A percentile compares a stretch with the other conserved stretches of the same genome.
These are phyloP conservation scores for Sebastes wilsoni DNA, from an alignment of 2,797 vertebrate genomes.

Conservation along the genomic window DNA sequence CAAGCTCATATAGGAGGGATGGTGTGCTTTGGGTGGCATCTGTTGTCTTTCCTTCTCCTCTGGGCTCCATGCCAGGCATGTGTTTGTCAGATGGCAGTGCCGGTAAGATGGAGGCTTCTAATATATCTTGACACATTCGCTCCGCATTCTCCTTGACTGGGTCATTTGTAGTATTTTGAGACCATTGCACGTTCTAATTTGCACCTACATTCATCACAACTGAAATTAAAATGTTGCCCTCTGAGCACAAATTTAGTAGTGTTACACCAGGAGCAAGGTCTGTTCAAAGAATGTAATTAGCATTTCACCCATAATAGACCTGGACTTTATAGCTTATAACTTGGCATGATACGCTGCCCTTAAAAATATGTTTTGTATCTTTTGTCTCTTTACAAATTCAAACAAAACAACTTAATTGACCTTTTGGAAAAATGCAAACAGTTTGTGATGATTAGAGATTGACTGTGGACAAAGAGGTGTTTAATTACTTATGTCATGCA, in stretches of 20 bases:
- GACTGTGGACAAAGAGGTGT: not conserved
- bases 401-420: not conserved
- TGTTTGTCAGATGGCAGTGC: constrained; percentile 76
- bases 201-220: constrained; percentile 45
- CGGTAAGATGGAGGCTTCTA: constrained; percentile 71
- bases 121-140: constrained; percentile 62
- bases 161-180: constrained; percentile 67
- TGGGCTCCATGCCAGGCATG: constrained; percentile 73
- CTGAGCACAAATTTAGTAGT: not conserved
- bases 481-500: not conserved
- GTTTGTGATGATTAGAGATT: not conserved
- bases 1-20: constrained; percentile 50
- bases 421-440: not conserved
- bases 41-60: constrained; percentile 73
- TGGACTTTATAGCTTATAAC: not conserved
- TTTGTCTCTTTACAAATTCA: not conserved
- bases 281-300: constrained; percentile 17
- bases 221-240: constrained; percentile 37
- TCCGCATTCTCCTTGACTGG: constrained; percentile 61
- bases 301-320: not conserved
- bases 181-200: constrained; percentile 42
- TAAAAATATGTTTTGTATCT: not conserved
- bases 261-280: not conserved
- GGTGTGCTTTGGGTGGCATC: constrained; percentile 73
- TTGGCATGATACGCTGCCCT: not conserved